Percentiles rank a stretch among this genome's conserved stretches.
Conservation (phyloP, 1,140 invertebrate species). For the Pentalonia nigronervosa region DNA sequence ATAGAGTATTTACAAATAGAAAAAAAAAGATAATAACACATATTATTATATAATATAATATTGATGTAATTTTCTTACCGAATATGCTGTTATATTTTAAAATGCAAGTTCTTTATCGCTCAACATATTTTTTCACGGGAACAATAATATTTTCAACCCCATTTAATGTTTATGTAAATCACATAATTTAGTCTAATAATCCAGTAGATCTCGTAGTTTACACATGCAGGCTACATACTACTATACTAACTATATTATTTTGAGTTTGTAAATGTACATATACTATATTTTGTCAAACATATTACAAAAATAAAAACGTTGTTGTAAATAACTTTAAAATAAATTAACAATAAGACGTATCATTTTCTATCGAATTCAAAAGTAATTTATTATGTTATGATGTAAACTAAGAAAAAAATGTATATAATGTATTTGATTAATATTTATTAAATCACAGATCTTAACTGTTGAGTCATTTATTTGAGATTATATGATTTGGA, state of each 20-base stretch:
- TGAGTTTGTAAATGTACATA: neutral
- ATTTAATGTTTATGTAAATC: neutral
- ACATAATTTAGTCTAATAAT: slow-evolving; percentile 5
- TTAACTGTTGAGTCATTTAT: no score
- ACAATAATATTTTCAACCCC: neutral
- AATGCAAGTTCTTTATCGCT: neutral
- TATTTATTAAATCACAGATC: neutral
- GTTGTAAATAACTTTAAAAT: neutral
- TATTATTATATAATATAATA: neutral
- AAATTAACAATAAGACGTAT: neutral
- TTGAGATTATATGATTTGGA: no score
- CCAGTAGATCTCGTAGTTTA: neutral
- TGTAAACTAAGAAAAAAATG: no score
- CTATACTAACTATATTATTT: neutral
- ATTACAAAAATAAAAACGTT: neutral
- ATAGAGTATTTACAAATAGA: neutral
- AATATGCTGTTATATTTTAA: neutral
- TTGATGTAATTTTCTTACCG: neutral
- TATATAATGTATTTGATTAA: no score
- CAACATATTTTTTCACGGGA: neutral
- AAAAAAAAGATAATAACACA: neutral
- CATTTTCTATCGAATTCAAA: neutral
- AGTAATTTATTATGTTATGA: no score
- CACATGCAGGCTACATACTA: neutral
- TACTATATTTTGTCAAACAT: neutral